Percentiles rank a stretch among this genome's conserved stretches.
phyloP scores from a whole-genome alignment of 1,140 invertebrate species.

The Cydia amplana region DNA sequence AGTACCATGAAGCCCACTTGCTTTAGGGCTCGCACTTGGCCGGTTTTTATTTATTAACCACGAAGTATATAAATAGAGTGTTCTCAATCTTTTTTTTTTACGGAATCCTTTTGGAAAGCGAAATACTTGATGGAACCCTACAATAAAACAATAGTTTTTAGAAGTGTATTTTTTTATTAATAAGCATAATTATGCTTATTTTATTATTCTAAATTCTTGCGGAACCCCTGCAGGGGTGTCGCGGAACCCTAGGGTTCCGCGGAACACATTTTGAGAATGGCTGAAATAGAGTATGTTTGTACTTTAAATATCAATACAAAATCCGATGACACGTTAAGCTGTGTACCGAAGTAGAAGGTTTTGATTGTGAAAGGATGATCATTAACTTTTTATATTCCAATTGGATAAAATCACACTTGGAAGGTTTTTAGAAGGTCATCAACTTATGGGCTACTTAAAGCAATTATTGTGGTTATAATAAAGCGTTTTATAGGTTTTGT shows the following conservation, averaged over 20 bases:
- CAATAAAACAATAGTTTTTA: no score
- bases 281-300: not conserved
- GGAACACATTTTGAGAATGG: no score
- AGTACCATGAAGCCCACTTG: no score
- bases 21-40: not conserved
- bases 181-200: no score
- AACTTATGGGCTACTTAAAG: not conserved
- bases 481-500: conserved; percentile 9
- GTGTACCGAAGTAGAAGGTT: not conserved
- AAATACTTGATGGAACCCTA: no score
- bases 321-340: not conserved
- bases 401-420: conserved; percentile 8
- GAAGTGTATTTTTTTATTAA: no score
- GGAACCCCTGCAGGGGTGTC: no score
- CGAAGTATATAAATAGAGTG: not conserved
- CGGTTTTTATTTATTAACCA: not conserved
- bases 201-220: no score
- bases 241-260: no score
- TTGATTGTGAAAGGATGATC: conserved; percentile 23
- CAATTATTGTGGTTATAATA: conserved; percentile 1
- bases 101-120: no score
- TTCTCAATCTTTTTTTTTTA: no score
- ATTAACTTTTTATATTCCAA: not conserved
- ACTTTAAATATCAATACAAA: not conserved
- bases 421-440: conserved; percentile 25